Percentiles rank a stretch among this genome's conserved stretches.
Evolutionary conservation across 2,797 vertebrate genomes (phyloP).

Genomic region (Tragelaphus oryx): DNA sequence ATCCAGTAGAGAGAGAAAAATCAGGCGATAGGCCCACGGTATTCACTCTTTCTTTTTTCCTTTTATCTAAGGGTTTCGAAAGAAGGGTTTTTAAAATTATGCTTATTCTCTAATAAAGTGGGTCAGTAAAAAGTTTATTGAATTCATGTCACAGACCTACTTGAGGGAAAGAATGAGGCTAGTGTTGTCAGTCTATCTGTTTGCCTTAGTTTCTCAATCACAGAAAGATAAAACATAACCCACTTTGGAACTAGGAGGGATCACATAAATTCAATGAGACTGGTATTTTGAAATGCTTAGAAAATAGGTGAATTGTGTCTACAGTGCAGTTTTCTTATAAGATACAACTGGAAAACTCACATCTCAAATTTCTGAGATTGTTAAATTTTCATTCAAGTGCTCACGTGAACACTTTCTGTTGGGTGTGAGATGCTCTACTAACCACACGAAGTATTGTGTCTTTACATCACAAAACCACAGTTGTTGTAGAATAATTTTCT

Average conservation of each 20-base stretch:
- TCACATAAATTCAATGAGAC: neutral
- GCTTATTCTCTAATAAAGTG: constrained; percentile 24
- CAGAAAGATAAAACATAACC: neutral
- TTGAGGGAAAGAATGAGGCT: neutral
- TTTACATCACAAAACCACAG: neutral
- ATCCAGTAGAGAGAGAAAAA: neutral
- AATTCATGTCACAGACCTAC: neutral
- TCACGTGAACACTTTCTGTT: neutral
- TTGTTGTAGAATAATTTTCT: neutral
- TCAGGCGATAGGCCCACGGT: neutral
- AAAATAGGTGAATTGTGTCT: neutral
- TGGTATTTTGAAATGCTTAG: neutral
- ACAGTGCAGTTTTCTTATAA: neutral
- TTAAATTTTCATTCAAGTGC: neutral
- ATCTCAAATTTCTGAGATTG: neutral
- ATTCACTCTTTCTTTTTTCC: neutral
- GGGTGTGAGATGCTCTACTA: neutral
- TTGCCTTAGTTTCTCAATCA: constrained; percentile 7
- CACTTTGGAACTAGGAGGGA: neutral
- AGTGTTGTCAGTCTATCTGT: neutral
- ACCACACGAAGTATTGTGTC: neutral
- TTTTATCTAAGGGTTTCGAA: neutral
- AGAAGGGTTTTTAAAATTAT: neutral
- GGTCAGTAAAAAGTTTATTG: neutral
- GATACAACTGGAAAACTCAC: neutral